phyloP scores from a whole-genome alignment of 2,113 vertebrate genomes.

The Oryzias woworae region DNA sequence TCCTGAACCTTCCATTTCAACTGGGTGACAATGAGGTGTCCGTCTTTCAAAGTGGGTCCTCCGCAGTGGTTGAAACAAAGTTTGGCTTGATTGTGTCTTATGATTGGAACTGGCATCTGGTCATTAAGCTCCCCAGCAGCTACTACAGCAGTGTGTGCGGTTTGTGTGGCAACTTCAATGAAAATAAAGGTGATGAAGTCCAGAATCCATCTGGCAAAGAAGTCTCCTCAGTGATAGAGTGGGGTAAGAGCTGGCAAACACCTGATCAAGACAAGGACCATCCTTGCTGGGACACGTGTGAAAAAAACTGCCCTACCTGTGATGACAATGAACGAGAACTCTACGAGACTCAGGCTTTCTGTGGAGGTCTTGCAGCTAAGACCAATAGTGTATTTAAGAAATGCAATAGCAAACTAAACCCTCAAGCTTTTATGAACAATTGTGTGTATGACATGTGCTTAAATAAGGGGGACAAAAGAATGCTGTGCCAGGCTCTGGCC shows the following conservation, averaged over 20 bases:
- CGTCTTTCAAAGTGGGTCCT: slow-evolving; percentile 51
- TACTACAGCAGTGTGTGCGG: slow-evolving; percentile 76
- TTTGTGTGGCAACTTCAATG: slow-evolving; percentile 84
- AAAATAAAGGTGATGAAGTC: slow-evolving; percentile 62
- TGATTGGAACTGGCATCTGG: slow-evolving; percentile 65
- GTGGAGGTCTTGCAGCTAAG: slow-evolving; percentile 69
- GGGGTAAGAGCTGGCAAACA: slow-evolving; percentile 76
- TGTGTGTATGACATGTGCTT: slow-evolving; percentile 77
- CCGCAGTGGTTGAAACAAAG: slow-evolving; percentile 57
- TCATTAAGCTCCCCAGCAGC: slow-evolving; percentile 67
- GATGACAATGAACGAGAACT: slow-evolving; percentile 22
- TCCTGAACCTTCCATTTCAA: slow-evolving; percentile 72
- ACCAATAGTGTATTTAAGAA: slow-evolving; percentile 57
- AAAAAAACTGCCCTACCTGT: slow-evolving; percentile 63
- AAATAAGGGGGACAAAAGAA: slow-evolving; percentile 65
- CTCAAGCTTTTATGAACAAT: slow-evolving; percentile 59
- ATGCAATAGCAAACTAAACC: slow-evolving; percentile 70
- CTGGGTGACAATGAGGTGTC: slow-evolving; percentile 42
- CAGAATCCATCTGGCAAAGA: slow-evolving; percentile 38
- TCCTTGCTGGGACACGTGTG: slow-evolving; percentile 66
- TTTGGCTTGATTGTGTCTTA: slow-evolving; percentile 78
- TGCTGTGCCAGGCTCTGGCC: slow-evolving; percentile 73
- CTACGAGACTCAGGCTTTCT: slow-evolving; percentile 65
- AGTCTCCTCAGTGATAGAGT: slow-evolving; percentile 51
- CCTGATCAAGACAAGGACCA: slow-evolving; percentile 42